Base-by-base conservation (phyloP, 2,797 vertebrate species). In the Parotocinclus haroldoi region DNA sequence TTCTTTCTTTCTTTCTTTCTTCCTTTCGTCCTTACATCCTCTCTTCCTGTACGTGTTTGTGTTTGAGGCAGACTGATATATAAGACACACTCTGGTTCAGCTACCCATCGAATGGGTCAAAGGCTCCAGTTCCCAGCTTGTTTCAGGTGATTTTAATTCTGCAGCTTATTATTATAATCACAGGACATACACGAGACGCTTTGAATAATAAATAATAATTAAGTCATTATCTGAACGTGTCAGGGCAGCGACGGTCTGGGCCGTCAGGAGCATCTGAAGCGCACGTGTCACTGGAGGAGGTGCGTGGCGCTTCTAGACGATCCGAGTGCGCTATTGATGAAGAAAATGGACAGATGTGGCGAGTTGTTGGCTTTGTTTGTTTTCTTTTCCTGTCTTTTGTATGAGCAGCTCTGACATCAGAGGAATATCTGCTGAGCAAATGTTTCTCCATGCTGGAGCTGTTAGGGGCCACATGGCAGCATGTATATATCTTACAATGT, bases 381-480 rank as follows among this genome's bases (percentile, higher is more conserved):
- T 54, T 37, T 54, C 18, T 54, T 27, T 54, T 57, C 10, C 38
- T 42, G 38, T 17, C 37, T 57, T 46, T 46, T 46, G 45, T n/a
- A 46, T 46, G 45, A 46, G 45, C n/a, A 46, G 45, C 45, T 46
- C 58, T 62, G 59, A 62, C 59, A 50, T 62, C 59, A 62, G 73
- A 75, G 44, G 59, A 80, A 72, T 64, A 80, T 80, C 80, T 83
- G 84, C 72, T 69, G 73, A 87, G 79, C 85, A 88, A 87, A 87
- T 85, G 84, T 84, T 84, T 82, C 79, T 76, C 79, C 74, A 77
- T 71, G 68, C 81, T 79, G 70, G 66, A 73, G 80, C 80, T 4
- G 84, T 84, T 72, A 69, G 46, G 76, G 73, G 68, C 77, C 76
- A 59, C 59, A 68, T 17, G 49, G 55, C 45, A 11, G 45, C 12